phyloP scores from a whole-genome alignment of 2,797 vertebrate genomes.

The Nannoperca obscura region DNA sequence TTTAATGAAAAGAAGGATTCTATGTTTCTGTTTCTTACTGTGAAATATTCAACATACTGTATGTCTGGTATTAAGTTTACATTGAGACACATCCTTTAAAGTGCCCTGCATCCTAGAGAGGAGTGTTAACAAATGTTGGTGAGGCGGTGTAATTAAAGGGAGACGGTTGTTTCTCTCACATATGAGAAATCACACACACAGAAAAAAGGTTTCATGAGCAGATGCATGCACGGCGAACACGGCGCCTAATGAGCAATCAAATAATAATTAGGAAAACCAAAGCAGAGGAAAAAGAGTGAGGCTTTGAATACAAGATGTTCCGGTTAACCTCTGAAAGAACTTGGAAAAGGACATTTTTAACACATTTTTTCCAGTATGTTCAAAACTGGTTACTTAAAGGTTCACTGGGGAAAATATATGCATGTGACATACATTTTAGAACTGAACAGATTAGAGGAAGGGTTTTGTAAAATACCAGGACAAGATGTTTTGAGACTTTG shows the following conservation, averaged over 20 bases:
- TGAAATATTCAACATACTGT: background rate
- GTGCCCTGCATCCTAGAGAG: conserved; percentile 35
- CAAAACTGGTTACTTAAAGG: background rate
- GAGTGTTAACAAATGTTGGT: conserved; percentile 60
- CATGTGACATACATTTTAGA: background rate
- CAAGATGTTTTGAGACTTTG: background rate
- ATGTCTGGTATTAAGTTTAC: conserved; percentile 9
- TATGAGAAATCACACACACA: conserved; percentile 47
- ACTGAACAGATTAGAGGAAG: background rate
- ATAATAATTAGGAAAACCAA: conserved; percentile 83
- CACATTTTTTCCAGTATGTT: background rate
- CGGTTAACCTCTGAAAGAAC: conserved; percentile 58
- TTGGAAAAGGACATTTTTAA: conserved; percentile 1
- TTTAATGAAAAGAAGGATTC: conserved; percentile 72
- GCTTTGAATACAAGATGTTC: conserved; percentile 75
- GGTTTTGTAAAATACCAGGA: background rate
- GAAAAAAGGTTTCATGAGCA: conserved; percentile 67
- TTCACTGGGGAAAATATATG: background rate
- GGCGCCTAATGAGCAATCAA: conserved; percentile 85
- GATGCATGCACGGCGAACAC: conserved; percentile 71
- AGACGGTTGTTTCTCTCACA: conserved; percentile 57
- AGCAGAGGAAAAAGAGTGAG: conserved; percentile 58
- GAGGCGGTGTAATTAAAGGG: conserved; percentile 74
- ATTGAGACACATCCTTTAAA: conserved; percentile 22
- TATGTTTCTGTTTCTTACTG: conserved; percentile 23